Evolutionary conservation across 2,113 vertebrate species (phyloP).

Genomic region (Oophaga pumilio): DNA sequence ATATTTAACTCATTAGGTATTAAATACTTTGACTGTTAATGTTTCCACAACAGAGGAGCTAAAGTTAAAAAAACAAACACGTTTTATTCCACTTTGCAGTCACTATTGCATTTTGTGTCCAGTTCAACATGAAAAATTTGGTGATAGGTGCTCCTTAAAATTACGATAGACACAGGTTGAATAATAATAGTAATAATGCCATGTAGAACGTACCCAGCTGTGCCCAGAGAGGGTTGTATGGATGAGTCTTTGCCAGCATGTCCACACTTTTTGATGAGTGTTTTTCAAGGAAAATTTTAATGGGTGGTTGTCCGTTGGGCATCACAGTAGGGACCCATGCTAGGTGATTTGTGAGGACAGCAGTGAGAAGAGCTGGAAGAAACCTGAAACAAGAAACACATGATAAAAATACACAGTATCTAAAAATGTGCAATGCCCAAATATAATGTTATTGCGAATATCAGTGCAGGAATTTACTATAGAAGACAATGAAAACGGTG

Average conservation of each 20-base stretch:
- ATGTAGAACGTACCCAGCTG: slow-evolving; percentile 84
- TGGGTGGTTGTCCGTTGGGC: slow-evolving; percentile 96
- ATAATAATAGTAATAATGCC: neutral
- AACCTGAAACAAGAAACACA: slow-evolving; percentile 77
- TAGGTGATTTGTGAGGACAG: slow-evolving; percentile 94
- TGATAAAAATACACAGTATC: neutral
- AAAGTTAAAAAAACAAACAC: no score
- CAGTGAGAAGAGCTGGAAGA: slow-evolving; percentile 93
- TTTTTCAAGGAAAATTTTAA: slow-evolving; percentile 97
- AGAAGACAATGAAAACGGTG: neutral
- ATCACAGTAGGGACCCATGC: slow-evolving; percentile 99
- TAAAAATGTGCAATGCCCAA: neutral
- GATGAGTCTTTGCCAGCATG: slow-evolving; percentile 96
- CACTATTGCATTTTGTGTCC: no score
- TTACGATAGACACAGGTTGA: neutral
- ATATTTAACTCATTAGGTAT: no score
- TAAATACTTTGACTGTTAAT: no score
- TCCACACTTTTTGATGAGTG: slow-evolving; percentile 97
- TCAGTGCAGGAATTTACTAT: neutral
- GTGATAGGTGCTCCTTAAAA: no score
- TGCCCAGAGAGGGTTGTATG: slow-evolving; percentile 97
- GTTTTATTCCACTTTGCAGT: no score
- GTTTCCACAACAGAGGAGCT: no score
- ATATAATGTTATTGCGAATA: neutral
- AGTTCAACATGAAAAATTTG: no score